Base-by-base conservation (phyloP, 2,797 vertebrate genomes). In the Pipistrellus nathusii region DNA sequence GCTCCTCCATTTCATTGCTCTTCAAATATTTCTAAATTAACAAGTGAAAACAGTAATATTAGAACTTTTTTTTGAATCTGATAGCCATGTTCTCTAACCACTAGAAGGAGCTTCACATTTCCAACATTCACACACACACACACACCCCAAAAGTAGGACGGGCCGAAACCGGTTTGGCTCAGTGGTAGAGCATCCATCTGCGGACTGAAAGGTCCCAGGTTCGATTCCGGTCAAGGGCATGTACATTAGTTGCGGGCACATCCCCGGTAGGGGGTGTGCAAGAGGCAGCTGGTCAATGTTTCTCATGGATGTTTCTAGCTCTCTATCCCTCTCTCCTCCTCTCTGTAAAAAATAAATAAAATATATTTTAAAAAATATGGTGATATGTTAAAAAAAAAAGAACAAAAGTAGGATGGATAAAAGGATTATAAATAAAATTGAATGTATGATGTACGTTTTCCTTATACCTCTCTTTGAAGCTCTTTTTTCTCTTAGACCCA, bases 61-160 rank as follows among this genome's bases (percentile, higher is more conserved):
- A 15, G 2, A 44, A 18, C 25, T 85, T 27, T 55, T 55, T 88
- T 87, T 75, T 41, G n/a, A 76, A 32, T 12, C 30, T 48, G 30
- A 81, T 69, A 15, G 11, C 23, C 55, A 17, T 41, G 80, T 77
- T 69, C 27, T 73, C 10, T 44, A 82, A 68, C 89, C 85, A 94
- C 73, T 84, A 94, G 86, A 86, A 93, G 93, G 80, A 53, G 78
- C 68, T 92, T 41, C 53, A 48, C 53, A 94, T 68, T 88, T 35
- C 85, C 66, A 92, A 30, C 8, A 17, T 46, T 87, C 62, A 35
- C 13, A 41, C 57, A 32, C 78, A 57, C 30, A 81, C 48, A 48
- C 4, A 9, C 44, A 15, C 0, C 1, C 41, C 64, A 48, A 83
- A 69, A 87, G 44, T 44, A 44, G 44, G 44, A 44, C 6, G 38